A percentile compares a stretch with the other conserved stretches of the same genome.
phyloP scores from a whole-genome alignment of 2,797 vertebrate species.

The Pangasius sanitwongsei region DNA sequence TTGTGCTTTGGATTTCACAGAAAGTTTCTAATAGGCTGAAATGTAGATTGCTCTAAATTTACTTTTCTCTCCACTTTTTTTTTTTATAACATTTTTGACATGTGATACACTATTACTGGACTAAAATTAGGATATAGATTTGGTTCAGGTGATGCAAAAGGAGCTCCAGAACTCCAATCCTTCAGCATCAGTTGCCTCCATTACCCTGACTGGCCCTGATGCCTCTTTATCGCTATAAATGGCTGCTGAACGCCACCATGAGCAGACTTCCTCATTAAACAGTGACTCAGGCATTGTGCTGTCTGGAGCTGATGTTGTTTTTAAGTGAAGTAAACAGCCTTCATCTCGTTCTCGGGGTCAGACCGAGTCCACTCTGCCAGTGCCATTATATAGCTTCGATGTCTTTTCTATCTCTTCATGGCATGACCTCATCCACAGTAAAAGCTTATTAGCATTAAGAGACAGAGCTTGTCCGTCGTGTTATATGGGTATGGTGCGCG shows the following conservation, averaged over 20 bases:
- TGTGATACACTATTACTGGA: not conserved
- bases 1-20: not conserved
- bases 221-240: slow-evolving; percentile 10
- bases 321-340: slow-evolving; percentile 38
- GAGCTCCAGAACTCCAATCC: not conserved
- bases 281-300: slow-evolving; percentile 9
- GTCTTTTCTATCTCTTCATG: not conserved
- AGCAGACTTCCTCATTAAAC: slow-evolving; percentile 27
- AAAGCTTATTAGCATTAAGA: slow-evolving; percentile 19
- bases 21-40: not conserved
- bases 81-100: not conserved
- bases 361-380: not conserved
- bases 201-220: not conserved
- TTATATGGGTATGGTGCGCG: not conserved
- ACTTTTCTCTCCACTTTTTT: not conserved
- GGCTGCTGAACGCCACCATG: not conserved
- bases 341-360: slow-evolving; percentile 23
- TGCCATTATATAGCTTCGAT: not conserved
- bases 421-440: not conserved
- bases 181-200: not conserved
- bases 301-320: slow-evolving; percentile 20
- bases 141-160: not conserved
- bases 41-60: not conserved
- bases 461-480: not conserved
- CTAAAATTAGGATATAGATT: not conserved